These are phyloP conservation scores for Lates japonicus DNA, from an alignment of 2,797 vertebrate species.

Conservation along the genomic window DNA sequence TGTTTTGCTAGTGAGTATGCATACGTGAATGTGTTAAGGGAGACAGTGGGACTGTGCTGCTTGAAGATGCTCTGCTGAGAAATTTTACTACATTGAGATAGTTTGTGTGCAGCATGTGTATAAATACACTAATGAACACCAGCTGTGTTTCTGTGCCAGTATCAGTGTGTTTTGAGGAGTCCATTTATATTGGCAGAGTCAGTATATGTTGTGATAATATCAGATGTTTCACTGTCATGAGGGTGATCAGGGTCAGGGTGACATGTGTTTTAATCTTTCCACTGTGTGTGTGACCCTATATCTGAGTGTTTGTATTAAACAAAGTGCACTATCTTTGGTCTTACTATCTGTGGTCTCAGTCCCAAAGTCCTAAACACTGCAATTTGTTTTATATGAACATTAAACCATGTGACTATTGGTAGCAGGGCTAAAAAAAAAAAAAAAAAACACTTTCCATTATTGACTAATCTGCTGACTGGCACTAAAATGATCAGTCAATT, in stretches of 20 bases:
- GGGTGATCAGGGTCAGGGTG: conserved; percentile 14
- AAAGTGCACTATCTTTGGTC: neutral
- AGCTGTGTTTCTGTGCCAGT: conserved; percentile 1
- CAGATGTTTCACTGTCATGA: neutral
- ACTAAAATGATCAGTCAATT: too few species aligned
- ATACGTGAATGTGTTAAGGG: neutral
- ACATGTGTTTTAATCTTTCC: conserved; percentile 1
- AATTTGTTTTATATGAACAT: neutral
- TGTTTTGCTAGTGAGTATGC: neutral
- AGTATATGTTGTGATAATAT: conserved; percentile 13
- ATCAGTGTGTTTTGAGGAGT: neutral
- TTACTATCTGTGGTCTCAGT: neutral
- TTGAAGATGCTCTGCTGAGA: conserved; percentile 3
- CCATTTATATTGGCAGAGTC: neutral
- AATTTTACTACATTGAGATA: neutral
- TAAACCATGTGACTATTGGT: neutral
- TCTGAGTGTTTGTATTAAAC: neutral
- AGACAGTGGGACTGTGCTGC: conserved; percentile 11
- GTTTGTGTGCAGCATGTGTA: conserved; percentile 6
- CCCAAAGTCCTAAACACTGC: neutral
- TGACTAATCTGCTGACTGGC: too few species aligned
- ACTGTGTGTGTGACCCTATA: neutral
- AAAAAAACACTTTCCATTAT: neutral
- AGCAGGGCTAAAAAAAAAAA: neutral
- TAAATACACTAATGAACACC: conserved; percentile 12